Percentiles rank a stretch among this genome's conserved stretches.
Conservation (phyloP, 2,113 vertebrate genomes). For the Aspidoscelis tigris region DNA sequence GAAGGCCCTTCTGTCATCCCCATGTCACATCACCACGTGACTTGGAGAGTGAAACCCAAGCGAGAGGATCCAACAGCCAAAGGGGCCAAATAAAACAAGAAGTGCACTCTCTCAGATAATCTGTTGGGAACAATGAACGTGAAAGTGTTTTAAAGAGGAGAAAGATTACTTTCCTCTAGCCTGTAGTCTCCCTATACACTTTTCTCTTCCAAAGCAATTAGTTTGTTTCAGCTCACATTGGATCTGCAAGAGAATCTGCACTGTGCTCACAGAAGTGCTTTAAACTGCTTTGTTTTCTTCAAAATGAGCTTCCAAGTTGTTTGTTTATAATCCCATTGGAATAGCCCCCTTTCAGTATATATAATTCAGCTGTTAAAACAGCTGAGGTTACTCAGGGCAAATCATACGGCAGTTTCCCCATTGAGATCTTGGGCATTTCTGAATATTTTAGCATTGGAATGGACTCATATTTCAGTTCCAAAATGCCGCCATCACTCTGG, state of each 20-base stretch:
- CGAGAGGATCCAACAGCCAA: no score
- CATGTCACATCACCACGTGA: no score
- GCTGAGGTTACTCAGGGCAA: slow-evolving; percentile 64
- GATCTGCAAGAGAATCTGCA: slow-evolving; percentile 34
- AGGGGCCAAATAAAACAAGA: no score
- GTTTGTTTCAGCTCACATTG: slow-evolving; percentile 32
- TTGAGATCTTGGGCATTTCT: slow-evolving; percentile 54
- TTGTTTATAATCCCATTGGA: slow-evolving; percentile 66
- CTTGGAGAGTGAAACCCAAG: no score
- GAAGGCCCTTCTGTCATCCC: no score
- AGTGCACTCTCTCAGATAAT: not conserved
- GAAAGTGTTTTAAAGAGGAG: not conserved
- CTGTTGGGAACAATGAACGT: not conserved
- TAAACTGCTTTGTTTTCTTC: slow-evolving; percentile 64
- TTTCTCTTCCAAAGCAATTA: not conserved
- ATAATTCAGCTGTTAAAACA: slow-evolving; percentile 77
- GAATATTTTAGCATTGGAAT: slow-evolving; percentile 57
- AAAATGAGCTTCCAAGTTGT: slow-evolving; percentile 72
- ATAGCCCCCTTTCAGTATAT: slow-evolving; percentile 65
- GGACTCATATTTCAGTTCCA: slow-evolving; percentile 59
- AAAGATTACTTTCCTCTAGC: no score
- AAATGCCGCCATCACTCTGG: slow-evolving; percentile 61
- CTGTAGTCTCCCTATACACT: not conserved
- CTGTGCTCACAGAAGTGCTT: slow-evolving; percentile 51
- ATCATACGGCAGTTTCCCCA: slow-evolving; percentile 72